Conservation (phyloP, 2,888 invertebrate genomes). For the Slavum lentiscoides region DNA sequence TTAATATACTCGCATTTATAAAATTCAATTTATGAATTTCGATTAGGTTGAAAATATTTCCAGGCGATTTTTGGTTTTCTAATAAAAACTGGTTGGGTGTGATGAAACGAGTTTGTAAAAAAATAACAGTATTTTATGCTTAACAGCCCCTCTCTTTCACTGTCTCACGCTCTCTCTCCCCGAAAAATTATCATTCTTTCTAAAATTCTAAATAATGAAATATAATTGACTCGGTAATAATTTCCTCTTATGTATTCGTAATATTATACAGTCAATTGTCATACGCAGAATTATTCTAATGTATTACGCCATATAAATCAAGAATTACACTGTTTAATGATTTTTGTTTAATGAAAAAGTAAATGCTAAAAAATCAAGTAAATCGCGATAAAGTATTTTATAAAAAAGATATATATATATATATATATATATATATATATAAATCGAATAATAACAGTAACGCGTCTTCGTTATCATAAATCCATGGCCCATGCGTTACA, state of each 20-base stretch:
- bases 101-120: slow-evolving; percentile 24
- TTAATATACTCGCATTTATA: not conserved
- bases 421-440: too few relatives aligned
- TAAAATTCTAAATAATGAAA: too few relatives aligned
- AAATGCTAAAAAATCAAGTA: not conserved
- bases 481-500: not conserved
- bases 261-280: too few relatives aligned
- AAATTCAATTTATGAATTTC: slow-evolving; percentile 12
- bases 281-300: not conserved
- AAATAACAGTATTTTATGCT: slow-evolving; percentile 21
- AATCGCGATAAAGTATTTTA: not conserved
- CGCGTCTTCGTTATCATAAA: not conserved
- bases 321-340: not conserved
- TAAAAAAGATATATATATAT: too few relatives aligned
- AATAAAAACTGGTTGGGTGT: slow-evolving; percentile 19
- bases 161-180: too few relatives aligned
- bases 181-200: too few relatives aligned
- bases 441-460: too few relatives aligned
- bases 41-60: slow-evolving; percentile 8
- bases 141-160: not conserved
- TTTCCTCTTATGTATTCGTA: too few relatives aligned
- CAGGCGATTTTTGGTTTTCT: slow-evolving; percentile 1
- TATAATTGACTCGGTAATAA: too few relatives aligned
- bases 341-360: too few relatives aligned
- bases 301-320: not conserved